Conservation (phyloP, 2,113 vertebrate species). For the Myodes glareolus region DNA sequence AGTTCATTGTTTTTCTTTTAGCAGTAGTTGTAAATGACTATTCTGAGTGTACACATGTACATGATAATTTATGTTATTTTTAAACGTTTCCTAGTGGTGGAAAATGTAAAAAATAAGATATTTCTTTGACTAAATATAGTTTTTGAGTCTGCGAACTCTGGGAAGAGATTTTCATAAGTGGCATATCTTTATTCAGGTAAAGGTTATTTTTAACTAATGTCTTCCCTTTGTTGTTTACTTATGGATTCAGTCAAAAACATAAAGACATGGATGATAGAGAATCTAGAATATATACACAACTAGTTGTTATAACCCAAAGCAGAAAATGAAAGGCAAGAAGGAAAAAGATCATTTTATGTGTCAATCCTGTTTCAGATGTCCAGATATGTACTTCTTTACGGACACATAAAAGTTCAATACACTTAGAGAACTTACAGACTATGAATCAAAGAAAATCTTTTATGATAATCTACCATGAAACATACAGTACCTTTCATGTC, state of each 20-base stretch:
- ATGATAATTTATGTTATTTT: not conserved
- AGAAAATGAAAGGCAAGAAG: not conserved
- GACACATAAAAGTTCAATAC: not conserved
- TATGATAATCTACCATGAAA: not conserved
- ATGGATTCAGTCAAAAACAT: not conserved
- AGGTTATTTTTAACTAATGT: not conserved
- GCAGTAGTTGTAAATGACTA: not conserved
- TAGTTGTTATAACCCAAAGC: not conserved
- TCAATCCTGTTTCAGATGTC: not conserved
- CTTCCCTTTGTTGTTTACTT: not conserved
- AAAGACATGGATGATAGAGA: constrained; percentile 7
- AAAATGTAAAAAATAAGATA: constrained; percentile 2
- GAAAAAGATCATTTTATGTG: not conserved
- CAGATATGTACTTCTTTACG: not conserved
- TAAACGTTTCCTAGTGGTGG: not conserved
- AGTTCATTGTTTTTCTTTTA: constrained; percentile 49
- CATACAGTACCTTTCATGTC: not conserved
- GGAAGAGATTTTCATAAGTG: not conserved
- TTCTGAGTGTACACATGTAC: not conserved
- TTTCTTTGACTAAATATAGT: not conserved
- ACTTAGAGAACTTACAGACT: not conserved
- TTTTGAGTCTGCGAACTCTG: not conserved
- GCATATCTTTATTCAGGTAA: constrained; percentile 23
- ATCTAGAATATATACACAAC: not conserved
- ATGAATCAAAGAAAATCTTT: not conserved